Conservation (phyloP, 2,888 invertebrate genomes). For the Uropetala carovei region DNA sequence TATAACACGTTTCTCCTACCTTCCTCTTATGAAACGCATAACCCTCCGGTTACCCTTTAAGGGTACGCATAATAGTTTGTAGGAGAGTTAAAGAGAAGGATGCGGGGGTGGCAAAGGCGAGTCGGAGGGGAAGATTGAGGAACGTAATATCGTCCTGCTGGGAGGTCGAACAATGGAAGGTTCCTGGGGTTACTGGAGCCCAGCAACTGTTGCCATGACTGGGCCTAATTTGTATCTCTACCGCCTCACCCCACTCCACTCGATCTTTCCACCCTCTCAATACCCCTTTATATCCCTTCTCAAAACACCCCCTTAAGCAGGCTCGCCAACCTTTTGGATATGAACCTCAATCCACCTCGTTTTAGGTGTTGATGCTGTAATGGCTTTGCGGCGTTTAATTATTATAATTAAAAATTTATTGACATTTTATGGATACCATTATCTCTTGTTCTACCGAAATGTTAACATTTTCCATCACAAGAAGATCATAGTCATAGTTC, state of each 20-base stretch:
- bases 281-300: neutral
- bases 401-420: neutral
- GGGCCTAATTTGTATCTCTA: slow-evolving; percentile 27
- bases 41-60: neutral
- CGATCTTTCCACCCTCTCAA: too few species aligned
- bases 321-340: neutral
- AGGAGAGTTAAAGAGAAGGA: neutral
- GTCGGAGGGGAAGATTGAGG: neutral
- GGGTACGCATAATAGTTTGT: too few species aligned
- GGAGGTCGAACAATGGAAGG: neutral
- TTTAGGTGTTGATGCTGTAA: neutral
- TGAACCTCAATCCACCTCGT: neutral
- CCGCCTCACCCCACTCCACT: neutral
- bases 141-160: neutral
- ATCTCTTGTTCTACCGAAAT: too few species aligned
- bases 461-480: too few species aligned
- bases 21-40: neutral
- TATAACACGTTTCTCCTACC: too few species aligned
- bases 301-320: neutral
- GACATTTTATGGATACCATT: too few species aligned
- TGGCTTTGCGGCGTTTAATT: neutral
- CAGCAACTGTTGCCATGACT: slow-evolving; percentile 23
- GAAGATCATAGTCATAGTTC: too few species aligned
- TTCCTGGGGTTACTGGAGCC: slow-evolving; percentile 4
- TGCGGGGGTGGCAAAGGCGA: neutral